Conservation (phyloP, 1,140 invertebrate species). For the Sarcophaga bullata region DNA sequence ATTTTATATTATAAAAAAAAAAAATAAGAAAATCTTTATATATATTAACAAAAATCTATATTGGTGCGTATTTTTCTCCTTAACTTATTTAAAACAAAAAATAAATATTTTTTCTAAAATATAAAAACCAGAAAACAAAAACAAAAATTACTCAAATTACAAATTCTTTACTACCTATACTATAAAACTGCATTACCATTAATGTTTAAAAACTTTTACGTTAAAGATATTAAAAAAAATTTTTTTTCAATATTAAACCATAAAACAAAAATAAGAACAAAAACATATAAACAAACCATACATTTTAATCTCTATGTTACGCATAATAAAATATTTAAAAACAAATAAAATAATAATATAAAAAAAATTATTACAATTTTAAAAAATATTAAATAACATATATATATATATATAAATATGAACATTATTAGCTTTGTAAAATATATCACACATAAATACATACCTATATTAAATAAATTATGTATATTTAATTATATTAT, state of each 20-base stretch:
- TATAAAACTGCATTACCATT: no score
- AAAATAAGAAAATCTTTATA: not conserved
- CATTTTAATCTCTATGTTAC: conserved; percentile 32
- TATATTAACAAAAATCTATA: conserved; percentile 10
- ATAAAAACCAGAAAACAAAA: not conserved
- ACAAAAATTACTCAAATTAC: not conserved
- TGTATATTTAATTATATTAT: conserved; percentile 31
- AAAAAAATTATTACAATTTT: conserved; percentile 42
- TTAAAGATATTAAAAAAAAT: conserved; percentile 8
- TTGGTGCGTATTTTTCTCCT: conserved; percentile 30
- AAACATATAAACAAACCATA: not conserved
- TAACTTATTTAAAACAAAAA: conserved; percentile 9
- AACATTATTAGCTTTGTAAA: conserved; percentile 46
- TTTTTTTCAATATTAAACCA: not conserved
- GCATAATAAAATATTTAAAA: not conserved
- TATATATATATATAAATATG: conserved; percentile 45
- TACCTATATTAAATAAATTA: conserved; percentile 42
- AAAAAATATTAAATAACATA: conserved; percentile 29
- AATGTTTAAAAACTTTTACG: not conserved
- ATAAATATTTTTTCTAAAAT: not conserved
- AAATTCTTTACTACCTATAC: no score
- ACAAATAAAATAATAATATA: conserved; percentile 42
- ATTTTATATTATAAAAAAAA: not conserved
- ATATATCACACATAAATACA: conserved; percentile 45
- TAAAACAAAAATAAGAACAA: conserved; percentile 5